Base-by-base conservation (phyloP, 2,113 vertebrate species). In the Prionailurus viverrinus region DNA sequence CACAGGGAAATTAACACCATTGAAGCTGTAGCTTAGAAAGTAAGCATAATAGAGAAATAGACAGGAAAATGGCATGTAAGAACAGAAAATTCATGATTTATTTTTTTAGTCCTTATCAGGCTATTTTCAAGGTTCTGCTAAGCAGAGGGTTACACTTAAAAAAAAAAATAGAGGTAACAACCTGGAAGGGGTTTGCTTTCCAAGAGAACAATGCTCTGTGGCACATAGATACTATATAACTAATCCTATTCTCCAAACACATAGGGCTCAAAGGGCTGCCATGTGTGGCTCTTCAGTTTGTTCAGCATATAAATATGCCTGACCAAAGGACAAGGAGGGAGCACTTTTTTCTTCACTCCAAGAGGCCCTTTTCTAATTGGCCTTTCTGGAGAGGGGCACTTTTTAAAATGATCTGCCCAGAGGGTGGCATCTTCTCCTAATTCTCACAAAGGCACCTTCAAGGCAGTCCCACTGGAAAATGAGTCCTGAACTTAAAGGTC, bases 121-220 rank as follows among this genome's bases (percentile, higher is more conserved):
- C 33, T 82, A 21, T 69, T 96, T 95, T 92, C 41, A 31, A 45
- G 15, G 23, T 69, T 94, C 27, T 92, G 41, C 83, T 69, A 83
- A 78, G 23, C 12, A 69, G 36, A 53, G 15, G 27, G 4, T 88
- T 51, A 76, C 1, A 33, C 48, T 45, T 73, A 18, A 14, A 88
- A 68, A 88, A 66, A 66, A 68, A 68, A 68, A 39, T n/a, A 41
- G 41, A 74, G n/a, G 31, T n/a, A 51, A 94, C 29, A 82, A 73
- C 9, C 33, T 58, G 9, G 25, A 87, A 95, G 85, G 9, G 18
- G 13, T 89, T 13, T 80, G 71, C 7, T 48, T 92, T 84, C 76
- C 25, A 61, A 93, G 65, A 89, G 27, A 66, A 16, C 23, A 39
- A 33, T 73, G 21, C 9, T 96, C 19, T 29, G 8, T 51, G 65